phyloP scores from a whole-genome alignment of 2,797 vertebrate species.

The Neoniphon sammara region DNA sequence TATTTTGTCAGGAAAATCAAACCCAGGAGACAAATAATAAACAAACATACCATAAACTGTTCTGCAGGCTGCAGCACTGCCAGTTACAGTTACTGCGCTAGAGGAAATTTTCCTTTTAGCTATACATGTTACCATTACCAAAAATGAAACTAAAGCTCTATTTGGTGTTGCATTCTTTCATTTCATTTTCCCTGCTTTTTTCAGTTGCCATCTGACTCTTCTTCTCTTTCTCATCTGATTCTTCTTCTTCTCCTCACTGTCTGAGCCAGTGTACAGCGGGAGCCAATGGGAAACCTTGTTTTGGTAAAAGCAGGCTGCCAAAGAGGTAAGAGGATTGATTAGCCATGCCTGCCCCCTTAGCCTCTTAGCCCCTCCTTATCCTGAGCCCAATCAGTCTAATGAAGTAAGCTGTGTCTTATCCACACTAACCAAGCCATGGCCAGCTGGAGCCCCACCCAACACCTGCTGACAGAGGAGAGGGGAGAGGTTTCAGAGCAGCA shows the following conservation, averaged over 20 bases:
- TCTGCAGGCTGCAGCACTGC: too few relatives aligned
- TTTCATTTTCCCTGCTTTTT: slow-evolving; percentile 6
- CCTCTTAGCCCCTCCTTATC: slow-evolving; percentile 83
- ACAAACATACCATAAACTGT: too few relatives aligned
- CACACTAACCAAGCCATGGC: slow-evolving; percentile 67
- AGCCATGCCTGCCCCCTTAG: slow-evolving; percentile 80
- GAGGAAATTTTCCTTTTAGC: too few relatives aligned
- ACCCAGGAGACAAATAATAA: too few relatives aligned
- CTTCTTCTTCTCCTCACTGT: background rate
- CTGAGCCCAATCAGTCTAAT: slow-evolving; percentile 87
- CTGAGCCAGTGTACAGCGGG: background rate
- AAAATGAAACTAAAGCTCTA: background rate
- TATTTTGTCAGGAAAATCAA: too few relatives aligned
- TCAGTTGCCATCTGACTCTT: slow-evolving; percentile 10
- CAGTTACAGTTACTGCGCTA: too few relatives aligned
- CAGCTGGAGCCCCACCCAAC: slow-evolving; percentile 73
- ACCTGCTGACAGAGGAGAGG: slow-evolving; percentile 54
- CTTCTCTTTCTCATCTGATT: background rate
- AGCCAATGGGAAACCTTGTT: slow-evolving; percentile 51
- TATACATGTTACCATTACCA: background rate
- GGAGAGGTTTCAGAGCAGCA: slow-evolving; percentile 6
- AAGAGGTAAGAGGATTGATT: slow-evolving; percentile 88
- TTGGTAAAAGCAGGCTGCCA: slow-evolving; percentile 79
- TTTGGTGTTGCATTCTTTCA: background rate
- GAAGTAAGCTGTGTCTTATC: slow-evolving; percentile 83